Evolutionary conservation across 2,113 vertebrate genomes (phyloP), one percentile per base, ranked within the genome.

Genomic region (Microcebus lehilahytsara): DNA sequence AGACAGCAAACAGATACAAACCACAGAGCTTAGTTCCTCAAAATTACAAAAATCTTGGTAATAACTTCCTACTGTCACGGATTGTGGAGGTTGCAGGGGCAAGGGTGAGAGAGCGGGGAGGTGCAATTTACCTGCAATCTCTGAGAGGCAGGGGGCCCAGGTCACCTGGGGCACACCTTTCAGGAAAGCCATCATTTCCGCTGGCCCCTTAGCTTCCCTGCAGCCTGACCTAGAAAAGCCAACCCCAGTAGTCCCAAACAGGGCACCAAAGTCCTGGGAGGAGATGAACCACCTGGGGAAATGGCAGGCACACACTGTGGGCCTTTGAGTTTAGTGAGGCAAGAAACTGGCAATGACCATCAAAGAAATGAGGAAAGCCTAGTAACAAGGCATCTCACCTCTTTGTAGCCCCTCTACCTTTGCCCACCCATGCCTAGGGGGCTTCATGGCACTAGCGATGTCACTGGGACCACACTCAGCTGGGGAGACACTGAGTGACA

Each of bases 41-140:
- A 32, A 42, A 60, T 6, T 71, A 17, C 49, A 74, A n/a, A n/a
- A 20, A 62, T 64, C 51, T 64, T 81, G 42, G 13, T 67, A 67
- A 37, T 12, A 62, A 19, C 27, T 74, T 49, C 66, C 66, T 71
- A 0, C 30, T 37, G 71, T 37, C 71, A 60, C 34, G 51, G 40
- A 34, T 9, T 9, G 34, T 40, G 32, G 80, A 69, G 23, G 72
- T 6, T 9, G 25, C 40, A 40, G 22, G 17, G 7, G 32, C 42
- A 42, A 25, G 5, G 8, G 34, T 4, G 1, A 9, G 46, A 3
- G 6, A 0, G 0, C 0, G 12, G 19, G 1, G 8, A 19, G 12
- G 34, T 1, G 25, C 9, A 25, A 40, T 34, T 37, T 23, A 16
- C n/a, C 20, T 6, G 6, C 9, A 23, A 11, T 51, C 67, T 86